Conservation (phyloP, 2,888 invertebrate genomes). For the Helobdella robusta region DNA sequence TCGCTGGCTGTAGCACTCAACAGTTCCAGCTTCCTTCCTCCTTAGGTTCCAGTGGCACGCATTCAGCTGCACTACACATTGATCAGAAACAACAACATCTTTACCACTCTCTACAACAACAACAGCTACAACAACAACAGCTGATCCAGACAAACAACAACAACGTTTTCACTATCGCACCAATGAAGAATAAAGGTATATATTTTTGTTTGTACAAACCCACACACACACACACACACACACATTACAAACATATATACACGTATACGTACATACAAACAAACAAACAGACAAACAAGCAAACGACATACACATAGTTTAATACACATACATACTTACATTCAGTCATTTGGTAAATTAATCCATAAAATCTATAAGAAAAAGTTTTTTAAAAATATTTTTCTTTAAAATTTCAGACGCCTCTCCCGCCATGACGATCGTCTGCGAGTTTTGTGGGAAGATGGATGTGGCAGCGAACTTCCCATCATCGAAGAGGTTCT, state of each 20-base stretch:
- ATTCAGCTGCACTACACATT: neutral
- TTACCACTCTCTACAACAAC: neutral
- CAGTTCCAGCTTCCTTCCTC: neutral
- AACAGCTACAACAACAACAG: neutral
- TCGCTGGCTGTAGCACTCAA: neutral
- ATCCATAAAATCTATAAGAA: no score
- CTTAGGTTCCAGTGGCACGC: no score
- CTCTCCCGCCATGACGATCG: conserved; percentile 31
- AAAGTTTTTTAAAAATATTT: no score
- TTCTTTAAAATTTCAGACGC: no score
- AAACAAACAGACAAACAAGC: neutral
- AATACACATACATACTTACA: neutral
- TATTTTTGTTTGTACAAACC: no score
- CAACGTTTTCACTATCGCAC: neutral
- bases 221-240: neutral
- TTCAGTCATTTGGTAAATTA: neutral
- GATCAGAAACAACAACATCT: neutral
- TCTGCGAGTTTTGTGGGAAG: conserved; percentile 67
- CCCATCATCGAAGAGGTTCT: conserved; percentile 64
- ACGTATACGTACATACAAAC: neutral
- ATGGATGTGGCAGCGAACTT: conserved; percentile 59
- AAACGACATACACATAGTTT: neutral
- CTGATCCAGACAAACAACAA: neutral
- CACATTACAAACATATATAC: neutral
- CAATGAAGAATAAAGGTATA: neutral